Evolutionary conservation across 2,797 vertebrate genomes (phyloP).

Genomic region (Poeciliopsis paucimaculata): DNA sequence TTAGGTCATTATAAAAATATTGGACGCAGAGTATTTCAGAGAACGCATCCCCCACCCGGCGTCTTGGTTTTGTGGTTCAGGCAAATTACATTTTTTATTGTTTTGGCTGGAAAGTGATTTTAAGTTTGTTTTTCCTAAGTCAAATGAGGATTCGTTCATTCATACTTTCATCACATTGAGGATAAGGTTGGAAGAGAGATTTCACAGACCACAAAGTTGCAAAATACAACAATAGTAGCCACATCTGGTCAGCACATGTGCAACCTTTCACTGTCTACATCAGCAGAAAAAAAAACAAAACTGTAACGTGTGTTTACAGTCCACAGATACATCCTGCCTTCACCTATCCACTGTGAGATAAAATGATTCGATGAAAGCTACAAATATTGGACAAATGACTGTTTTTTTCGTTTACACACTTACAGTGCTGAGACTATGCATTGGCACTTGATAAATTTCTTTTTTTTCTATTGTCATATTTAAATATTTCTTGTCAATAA

Average conservation of each 20-base stretch:
- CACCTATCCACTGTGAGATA: slow-evolving; percentile 32
- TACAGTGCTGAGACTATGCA: background rate
- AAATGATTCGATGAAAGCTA: slow-evolving; percentile 37
- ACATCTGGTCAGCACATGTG: slow-evolving; percentile 79
- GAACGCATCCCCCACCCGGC: slow-evolving; percentile 5
- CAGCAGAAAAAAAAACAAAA: slow-evolving; percentile 18
- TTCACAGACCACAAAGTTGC: slow-evolving; percentile 48
- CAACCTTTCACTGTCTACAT: slow-evolving; percentile 57
- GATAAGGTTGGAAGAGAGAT: slow-evolving; percentile 36
- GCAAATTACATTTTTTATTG: slow-evolving; percentile 28
- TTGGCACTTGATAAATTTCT: background rate
- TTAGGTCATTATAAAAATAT: background rate
- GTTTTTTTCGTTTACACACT: slow-evolving; percentile 9
- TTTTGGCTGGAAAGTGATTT: slow-evolving; percentile 18
- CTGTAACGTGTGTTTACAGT: slow-evolving; percentile 59
- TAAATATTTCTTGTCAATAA: background rate
- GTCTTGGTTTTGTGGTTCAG: slow-evolving; percentile 26
- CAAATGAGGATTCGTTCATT: slow-evolving; percentile 43
- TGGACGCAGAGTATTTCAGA: slow-evolving; percentile 7
- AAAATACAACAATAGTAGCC: slow-evolving; percentile 62
- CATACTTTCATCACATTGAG: slow-evolving; percentile 52
- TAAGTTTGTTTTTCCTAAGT: slow-evolving; percentile 22
- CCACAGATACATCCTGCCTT: slow-evolving; percentile 47
- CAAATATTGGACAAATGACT: slow-evolving; percentile 37
- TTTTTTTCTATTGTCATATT: background rate